phyloP scores from a whole-genome alignment of 2,797 vertebrate genomes.

The Enteromius anoplus region DNA sequence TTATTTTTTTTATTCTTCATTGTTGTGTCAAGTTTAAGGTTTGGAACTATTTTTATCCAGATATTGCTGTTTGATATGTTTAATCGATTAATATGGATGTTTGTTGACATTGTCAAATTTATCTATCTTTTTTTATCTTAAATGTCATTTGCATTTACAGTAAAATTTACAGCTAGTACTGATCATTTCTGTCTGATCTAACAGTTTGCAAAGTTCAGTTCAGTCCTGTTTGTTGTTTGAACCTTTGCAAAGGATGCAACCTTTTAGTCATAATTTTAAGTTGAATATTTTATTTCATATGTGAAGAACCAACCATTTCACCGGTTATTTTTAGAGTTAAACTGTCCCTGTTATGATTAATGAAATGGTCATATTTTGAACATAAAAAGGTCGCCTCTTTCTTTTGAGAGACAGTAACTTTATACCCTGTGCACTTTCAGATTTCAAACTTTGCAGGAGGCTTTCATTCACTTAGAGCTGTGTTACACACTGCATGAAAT shows the following conservation, averaged over 20 bases:
- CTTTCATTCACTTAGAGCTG: no score
- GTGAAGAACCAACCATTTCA: background rate
- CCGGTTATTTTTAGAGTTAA: background rate
- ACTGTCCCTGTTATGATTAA: no score
- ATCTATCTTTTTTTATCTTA: background rate
- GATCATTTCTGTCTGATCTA: background rate
- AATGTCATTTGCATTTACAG: conserved; percentile 1
- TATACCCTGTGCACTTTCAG: no score
- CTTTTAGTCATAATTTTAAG: background rate
- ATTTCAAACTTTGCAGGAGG: no score
- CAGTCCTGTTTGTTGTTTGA: background rate
- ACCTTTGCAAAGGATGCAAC: background rate
- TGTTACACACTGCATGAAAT: no score
- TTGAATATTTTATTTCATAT: background rate
- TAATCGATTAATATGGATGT: background rate
- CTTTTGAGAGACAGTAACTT: no score
- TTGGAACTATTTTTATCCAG: background rate
- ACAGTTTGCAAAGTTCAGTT: background rate
- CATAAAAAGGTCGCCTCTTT: no score
- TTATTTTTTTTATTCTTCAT: background rate
- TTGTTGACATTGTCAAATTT: background rate
- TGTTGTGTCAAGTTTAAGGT: background rate
- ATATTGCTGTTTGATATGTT: background rate
- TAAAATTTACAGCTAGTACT: background rate
- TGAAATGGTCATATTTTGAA: no score